phyloP scores from a whole-genome alignment of 2,888 invertebrate species.

The Brenthis ino region DNA sequence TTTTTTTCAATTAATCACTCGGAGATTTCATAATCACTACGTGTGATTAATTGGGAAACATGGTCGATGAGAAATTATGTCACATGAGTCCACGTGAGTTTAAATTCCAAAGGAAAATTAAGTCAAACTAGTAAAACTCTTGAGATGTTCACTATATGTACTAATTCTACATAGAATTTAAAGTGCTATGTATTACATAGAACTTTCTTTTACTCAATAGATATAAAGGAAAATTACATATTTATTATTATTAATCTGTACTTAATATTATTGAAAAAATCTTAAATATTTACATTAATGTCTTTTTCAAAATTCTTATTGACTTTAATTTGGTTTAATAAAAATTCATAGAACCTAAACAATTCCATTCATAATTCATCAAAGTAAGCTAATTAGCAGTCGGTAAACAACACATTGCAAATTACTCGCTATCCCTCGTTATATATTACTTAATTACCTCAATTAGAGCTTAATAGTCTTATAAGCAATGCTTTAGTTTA shows the following conservation, averaged over 20 bases:
- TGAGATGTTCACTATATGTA: no score
- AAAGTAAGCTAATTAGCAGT: constrained; percentile 18
- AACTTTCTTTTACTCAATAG: no score
- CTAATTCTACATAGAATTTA: no score
- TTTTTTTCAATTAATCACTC: constrained; percentile 33
- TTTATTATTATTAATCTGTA: constrained; percentile 1
- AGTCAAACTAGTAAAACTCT: constrained; percentile 1
- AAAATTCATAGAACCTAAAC: constrained; percentile 13
- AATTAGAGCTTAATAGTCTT: constrained; percentile 5
- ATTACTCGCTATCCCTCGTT: constrained; percentile 9
- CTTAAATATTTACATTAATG: not conserved
- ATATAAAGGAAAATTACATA: not conserved
- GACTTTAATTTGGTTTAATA: constrained; percentile 13
- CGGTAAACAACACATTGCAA: constrained; percentile 14
- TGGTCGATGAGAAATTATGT: constrained; percentile 4
- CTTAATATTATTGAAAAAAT: not conserved
- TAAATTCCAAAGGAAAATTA: not conserved
- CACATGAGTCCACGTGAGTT: not conserved
- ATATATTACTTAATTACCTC: constrained; percentile 12
- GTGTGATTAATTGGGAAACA: no score
- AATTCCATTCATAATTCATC: constrained; percentile 18
- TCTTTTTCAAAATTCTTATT: constrained; percentile 1
- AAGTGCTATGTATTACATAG: no score
- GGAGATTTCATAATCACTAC: no score
- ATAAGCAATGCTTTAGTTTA: no score